These are phyloP conservation scores for Eulemur mongoz DNA, from an alignment of 2,797 vertebrate genomes.

Conservation along the genomic window DNA sequence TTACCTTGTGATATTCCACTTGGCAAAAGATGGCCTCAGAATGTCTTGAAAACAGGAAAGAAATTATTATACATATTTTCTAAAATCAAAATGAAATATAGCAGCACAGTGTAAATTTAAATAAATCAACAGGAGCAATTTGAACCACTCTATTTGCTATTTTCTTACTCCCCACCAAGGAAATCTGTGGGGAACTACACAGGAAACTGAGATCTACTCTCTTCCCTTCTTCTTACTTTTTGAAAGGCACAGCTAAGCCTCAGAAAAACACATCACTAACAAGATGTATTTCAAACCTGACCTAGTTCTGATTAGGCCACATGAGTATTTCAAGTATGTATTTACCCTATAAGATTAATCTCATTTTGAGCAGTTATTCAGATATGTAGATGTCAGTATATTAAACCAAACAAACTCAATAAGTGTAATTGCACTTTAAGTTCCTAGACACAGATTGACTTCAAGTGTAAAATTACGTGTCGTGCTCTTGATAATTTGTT, in stretches of 20 bases:
- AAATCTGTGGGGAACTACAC: background rate
- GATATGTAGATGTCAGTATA: background rate
- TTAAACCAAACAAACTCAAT: background rate
- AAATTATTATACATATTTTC: constrained; percentile 23
- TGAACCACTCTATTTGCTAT: background rate
- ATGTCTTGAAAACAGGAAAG: constrained; percentile 19
- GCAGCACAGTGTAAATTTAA: background rate
- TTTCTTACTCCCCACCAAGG: background rate
- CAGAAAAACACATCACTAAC: constrained; percentile 8
- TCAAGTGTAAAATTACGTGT: background rate
- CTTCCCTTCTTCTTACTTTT: background rate
- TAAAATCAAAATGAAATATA: constrained; percentile 2
- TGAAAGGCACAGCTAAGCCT: constrained; percentile 23
- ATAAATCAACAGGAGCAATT: background rate
- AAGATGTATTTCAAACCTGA: constrained; percentile 1
- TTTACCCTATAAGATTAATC: constrained; percentile 46
- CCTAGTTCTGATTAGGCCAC: background rate
- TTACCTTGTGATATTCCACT: background rate
- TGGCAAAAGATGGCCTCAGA: background rate
- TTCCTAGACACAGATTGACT: background rate
- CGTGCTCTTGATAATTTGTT: background rate
- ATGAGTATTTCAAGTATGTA: background rate
- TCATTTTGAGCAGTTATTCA: background rate
- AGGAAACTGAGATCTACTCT: background rate
- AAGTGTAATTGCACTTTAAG: background rate